Base-by-base conservation (phyloP, 2,888 invertebrate species). In the Polylopha cassiicola region DNA sequence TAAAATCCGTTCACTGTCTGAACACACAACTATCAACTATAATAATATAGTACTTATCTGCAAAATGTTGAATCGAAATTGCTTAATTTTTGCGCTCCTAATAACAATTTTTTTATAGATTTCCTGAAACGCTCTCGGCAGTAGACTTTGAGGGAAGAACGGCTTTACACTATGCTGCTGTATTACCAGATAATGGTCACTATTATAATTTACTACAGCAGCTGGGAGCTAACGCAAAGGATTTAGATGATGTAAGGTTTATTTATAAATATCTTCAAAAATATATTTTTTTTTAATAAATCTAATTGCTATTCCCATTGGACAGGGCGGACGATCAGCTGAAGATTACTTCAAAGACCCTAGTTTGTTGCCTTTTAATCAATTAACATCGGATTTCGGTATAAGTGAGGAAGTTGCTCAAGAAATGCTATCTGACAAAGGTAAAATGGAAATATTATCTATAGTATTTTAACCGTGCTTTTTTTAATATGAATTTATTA, bases 141-240 rank as follows among this genome's bases (percentile, higher is more conserved):
- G 88, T 90, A 29, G 95, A 95, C 74, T 88, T 90, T 53, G 91
- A 93, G 68, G 94, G 92, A 27, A 87, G 95, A 53, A 95, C 95
- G n/a, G 91, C 96, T 1, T 84, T 97, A 47, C 96, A 97, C 75
- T 97, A 95, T 65, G 94, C 95, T 1, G 94, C 95, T 2, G 91
- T 91, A 6, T 78, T 95, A 41, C 90, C 91, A 22, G 95, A 97
- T 60, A 95, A 95, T 61, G 94, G 94, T 0, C 94, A 95, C 68
- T 94, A 94, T 65, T 96, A 93, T 71, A 94, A 94, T 70, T 87
- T 96, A 36, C 82, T 97, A 32, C 88, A 92, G 50, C 94, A 95
- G 66, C 88, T 96, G 39, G 97, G 97, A 31, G 94, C 94, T 18
- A 94, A 97, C 78, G 89, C 93, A 2, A 91, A 92, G 60, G 86